Conservation (phyloP, 2,113 vertebrate species). For the Empidonax traillii region DNA sequence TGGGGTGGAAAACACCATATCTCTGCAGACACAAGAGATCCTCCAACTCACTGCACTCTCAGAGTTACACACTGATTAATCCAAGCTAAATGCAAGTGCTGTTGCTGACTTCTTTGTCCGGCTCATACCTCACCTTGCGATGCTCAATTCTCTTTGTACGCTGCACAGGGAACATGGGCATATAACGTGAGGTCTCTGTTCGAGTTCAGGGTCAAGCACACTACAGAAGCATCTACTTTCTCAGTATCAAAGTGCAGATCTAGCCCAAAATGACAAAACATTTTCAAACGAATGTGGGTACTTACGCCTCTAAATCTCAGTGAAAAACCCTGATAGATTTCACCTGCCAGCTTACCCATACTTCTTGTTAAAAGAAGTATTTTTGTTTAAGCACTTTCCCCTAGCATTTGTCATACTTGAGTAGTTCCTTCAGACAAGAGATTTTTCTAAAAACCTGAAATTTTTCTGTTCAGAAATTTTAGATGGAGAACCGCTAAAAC, state of each 20-base stretch:
- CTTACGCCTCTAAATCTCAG: not conserved
- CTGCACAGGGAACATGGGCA: fast-evolving
- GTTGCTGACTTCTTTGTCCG: not conserved
- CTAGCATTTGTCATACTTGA: not conserved
- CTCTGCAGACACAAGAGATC: not conserved
- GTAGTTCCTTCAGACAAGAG: not conserved
- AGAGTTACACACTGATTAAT: not conserved
- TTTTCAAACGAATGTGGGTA: not conserved
- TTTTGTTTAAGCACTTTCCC: not conserved
- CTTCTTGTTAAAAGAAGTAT: not conserved
- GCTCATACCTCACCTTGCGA: not conserved
- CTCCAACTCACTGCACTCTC: no score
- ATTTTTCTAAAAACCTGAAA: not conserved
- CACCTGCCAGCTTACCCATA: not conserved
- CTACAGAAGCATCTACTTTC: not conserved
- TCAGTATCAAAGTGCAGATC: not conserved
- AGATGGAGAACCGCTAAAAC: not conserved
- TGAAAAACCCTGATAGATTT: not conserved
- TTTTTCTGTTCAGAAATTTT: not conserved
- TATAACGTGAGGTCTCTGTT: not conserved
- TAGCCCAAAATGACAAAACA: not conserved
- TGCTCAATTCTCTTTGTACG: fast-evolving
- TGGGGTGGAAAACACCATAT: not conserved
- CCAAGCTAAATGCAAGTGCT: not conserved
- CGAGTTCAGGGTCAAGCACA: not conserved